phyloP scores from a whole-genome alignment of 1,140 invertebrate species.

The Nasonia longicornis region DNA sequence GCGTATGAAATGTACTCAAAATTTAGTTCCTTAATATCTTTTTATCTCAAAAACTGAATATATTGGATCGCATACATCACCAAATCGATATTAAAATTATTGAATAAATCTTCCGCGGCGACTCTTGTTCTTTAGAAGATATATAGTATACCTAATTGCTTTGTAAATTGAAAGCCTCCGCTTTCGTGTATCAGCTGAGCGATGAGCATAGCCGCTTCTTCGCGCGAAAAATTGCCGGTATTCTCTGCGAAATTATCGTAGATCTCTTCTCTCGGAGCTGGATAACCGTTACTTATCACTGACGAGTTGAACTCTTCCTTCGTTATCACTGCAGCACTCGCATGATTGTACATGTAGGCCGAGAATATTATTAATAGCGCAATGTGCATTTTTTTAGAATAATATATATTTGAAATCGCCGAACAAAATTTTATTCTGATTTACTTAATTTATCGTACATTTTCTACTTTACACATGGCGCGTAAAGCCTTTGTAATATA shows the following conservation, averaged over 20 bases:
- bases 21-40: too few relatives aligned
- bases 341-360: neutral
- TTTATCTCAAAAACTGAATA: too few relatives aligned
- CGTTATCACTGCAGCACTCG: neutral
- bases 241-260: neutral
- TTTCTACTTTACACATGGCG: too few relatives aligned
- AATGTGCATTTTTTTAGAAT: too few relatives aligned
- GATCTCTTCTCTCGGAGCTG: neutral
- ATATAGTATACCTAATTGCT: conserved; percentile 27
- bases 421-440: too few relatives aligned
- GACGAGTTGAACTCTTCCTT: conserved; percentile 7
- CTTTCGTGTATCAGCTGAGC: conserved; percentile 34
- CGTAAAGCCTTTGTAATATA: too few relatives aligned
- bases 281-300: conserved; percentile 14
- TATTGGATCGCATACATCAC: too few relatives aligned
- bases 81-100: too few relatives aligned
- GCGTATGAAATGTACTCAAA: too few relatives aligned
- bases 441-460: too few relatives aligned
- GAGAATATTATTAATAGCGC: neutral
- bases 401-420: too few relatives aligned
- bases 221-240: conserved; percentile 3
- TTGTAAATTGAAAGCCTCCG: conserved; percentile 18
- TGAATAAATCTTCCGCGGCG: too few relatives aligned
- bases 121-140: neutral
- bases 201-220: conserved; percentile 22